phyloP scores from a whole-genome alignment of 2,113 vertebrate genomes.

The Laticauda colubrina region DNA sequence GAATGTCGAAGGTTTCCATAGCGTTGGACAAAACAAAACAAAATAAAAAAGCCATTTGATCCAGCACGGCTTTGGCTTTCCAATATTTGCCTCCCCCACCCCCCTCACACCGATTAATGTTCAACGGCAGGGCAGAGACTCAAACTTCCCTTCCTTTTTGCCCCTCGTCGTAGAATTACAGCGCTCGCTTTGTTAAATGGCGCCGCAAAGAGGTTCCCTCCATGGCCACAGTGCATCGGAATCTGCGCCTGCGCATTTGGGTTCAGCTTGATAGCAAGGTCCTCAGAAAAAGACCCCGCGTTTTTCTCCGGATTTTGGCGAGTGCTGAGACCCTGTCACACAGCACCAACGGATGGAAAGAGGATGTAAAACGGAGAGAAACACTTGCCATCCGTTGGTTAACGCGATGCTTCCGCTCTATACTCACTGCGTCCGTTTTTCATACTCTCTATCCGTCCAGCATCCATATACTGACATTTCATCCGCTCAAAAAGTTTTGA shows the following conservation, averaged over 20 bases:
- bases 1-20: neutral
- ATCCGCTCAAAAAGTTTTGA: too few species aligned
- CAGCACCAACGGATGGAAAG: too few species aligned
- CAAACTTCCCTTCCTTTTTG: neutral
- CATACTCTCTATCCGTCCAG: too few species aligned
- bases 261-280: neutral
- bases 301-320: slow-evolving; percentile 52
- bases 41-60: fast-evolving
- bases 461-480: too few species aligned
- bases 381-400: too few species aligned
- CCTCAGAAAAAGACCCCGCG: neutral
- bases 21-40: neutral
- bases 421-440: too few species aligned
- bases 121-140: neutral
- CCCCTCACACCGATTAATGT: neutral
- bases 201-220: too few species aligned
- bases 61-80: neutral
- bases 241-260: neutral
- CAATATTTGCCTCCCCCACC: neutral
- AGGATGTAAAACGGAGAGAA: too few species aligned
- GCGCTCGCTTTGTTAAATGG: neutral
- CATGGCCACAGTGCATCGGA: neutral
- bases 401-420: too few species aligned
- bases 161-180: neutral
- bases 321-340: slow-evolving; percentile 28